Evolutionary conservation across 1,140 invertebrate species (phyloP).

Genomic region (Hypothenemus hampei): DNA sequence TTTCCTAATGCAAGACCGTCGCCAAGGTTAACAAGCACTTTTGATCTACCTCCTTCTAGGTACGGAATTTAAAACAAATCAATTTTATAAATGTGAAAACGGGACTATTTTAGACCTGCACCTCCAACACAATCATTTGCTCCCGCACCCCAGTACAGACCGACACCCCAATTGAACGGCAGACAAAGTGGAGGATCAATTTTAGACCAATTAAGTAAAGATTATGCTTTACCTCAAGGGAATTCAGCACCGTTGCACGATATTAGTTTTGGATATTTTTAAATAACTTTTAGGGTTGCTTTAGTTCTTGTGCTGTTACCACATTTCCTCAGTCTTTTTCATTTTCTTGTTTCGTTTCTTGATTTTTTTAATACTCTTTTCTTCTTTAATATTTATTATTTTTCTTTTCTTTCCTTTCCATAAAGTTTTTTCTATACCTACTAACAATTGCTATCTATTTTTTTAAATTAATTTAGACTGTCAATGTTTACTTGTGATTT

Average conservation of each 20-base stretch:
- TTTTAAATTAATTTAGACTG: background rate
- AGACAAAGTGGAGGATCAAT: slow-evolving; percentile 55
- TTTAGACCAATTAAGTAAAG: slow-evolving; percentile 72
- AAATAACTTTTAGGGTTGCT: background rate
- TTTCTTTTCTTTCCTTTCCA: background rate
- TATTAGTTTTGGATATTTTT: slow-evolving; percentile 64
- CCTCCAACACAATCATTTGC: slow-evolving; percentile 19
- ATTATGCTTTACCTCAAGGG: slow-evolving; percentile 68
- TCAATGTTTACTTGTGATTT: no score
- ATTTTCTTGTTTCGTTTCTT: background rate
- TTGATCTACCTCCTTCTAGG: slow-evolving; percentile 4
- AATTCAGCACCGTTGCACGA: slow-evolving; percentile 64
- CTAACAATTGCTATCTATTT: background rate
- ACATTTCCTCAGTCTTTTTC: background rate
- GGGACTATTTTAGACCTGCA: slow-evolving; percentile 6
- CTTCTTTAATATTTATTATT: background rate
- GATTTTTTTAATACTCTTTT: background rate
- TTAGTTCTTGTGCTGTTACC: background rate
- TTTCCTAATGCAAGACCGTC: slow-evolving; percentile 12
- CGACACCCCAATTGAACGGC: slow-evolving; percentile 36
- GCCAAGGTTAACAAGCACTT: background rate
- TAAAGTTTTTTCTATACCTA: background rate
- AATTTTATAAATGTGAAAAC: background rate
- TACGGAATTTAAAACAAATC: background rate
- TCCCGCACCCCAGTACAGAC: slow-evolving; percentile 19